A percentile compares a stretch with the other conserved stretches of the same genome.
phyloP scores from a whole-genome alignment of 2,113 vertebrate species.

The Crypturellus undulatus region DNA sequence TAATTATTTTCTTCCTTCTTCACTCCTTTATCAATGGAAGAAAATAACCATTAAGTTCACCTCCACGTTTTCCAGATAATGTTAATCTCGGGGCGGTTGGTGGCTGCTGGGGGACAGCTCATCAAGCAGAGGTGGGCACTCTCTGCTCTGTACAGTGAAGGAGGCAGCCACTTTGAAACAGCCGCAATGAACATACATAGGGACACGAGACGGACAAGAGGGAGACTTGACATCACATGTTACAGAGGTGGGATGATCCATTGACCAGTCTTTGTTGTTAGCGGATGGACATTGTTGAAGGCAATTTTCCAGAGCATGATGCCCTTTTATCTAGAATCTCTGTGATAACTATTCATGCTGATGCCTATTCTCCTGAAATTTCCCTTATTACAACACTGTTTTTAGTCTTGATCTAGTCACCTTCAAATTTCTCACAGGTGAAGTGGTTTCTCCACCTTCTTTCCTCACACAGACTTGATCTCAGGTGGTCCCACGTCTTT shows the following conservation, averaged over 20 bases:
- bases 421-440: not conserved
- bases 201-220: not conserved
- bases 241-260: not conserved
- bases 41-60: not conserved
- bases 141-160: not conserved
- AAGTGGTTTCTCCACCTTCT: not conserved
- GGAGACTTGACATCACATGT: not conserved
- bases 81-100: not conserved
- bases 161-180: not conserved
- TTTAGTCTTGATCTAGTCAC: not conserved
- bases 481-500: not conserved
- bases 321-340: not conserved
- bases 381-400: not conserved
- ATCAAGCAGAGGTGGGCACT: not conserved
- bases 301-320: not conserved
- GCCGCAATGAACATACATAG: not conserved
- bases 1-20: conserved; percentile 30
- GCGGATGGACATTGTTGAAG: not conserved
- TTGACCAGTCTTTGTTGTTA: not conserved
- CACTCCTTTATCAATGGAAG: not conserved
- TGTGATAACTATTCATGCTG: not conserved
- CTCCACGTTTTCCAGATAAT: not conserved
- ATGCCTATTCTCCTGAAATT: not conserved
- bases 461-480: not conserved
- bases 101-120: not conserved